Conservation (phyloP, 2,797 vertebrate species). For the Microctenopoma lineatum region DNA sequence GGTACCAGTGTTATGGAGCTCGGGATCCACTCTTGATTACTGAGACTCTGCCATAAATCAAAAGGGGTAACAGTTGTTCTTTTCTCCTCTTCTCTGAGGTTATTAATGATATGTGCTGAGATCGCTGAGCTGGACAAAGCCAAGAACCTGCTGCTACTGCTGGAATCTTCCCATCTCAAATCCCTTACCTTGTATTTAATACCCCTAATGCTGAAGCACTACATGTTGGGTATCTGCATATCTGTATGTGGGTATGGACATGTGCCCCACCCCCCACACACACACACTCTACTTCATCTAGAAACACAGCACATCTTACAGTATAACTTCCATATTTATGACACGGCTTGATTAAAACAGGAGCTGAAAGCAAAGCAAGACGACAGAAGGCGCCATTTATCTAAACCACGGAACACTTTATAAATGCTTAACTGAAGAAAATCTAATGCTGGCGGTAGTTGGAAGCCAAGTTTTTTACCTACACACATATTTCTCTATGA, state of each 20-base stretch:
- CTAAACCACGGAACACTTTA: conserved; percentile 32
- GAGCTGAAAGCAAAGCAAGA: conserved; percentile 40
- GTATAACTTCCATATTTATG: conserved; percentile 70
- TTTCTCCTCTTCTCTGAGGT: conserved; percentile 56
- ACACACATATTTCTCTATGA: conserved; percentile 23
- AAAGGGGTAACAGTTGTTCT: conserved; percentile 62
- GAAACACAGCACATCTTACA: conserved; percentile 71
- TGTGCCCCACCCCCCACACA: too few relatives aligned
- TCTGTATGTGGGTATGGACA: not conserved
- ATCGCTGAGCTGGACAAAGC: conserved; percentile 72
- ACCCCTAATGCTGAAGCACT: conserved; percentile 42
- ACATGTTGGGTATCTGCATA: not conserved
- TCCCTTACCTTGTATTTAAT: conserved; percentile 55
- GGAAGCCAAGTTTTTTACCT: conserved; percentile 12
- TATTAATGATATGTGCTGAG: conserved; percentile 79
- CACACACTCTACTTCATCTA: conserved; percentile 36
- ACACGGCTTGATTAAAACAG: conserved; percentile 66
- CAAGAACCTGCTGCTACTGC: conserved; percentile 51
- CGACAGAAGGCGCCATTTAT: conserved; percentile 39
- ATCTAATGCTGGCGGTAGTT: conserved; percentile 2
- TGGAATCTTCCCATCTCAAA: conserved; percentile 58
- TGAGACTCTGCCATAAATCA: conserved; percentile 73
- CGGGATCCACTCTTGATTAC: conserved; percentile 59
- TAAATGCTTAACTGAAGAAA: conserved; percentile 11
- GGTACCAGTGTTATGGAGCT: conserved; percentile 31